Evolutionary conservation across 2,113 vertebrate species (phyloP).

Genomic region (Psittacula cyanocephala): DNA sequence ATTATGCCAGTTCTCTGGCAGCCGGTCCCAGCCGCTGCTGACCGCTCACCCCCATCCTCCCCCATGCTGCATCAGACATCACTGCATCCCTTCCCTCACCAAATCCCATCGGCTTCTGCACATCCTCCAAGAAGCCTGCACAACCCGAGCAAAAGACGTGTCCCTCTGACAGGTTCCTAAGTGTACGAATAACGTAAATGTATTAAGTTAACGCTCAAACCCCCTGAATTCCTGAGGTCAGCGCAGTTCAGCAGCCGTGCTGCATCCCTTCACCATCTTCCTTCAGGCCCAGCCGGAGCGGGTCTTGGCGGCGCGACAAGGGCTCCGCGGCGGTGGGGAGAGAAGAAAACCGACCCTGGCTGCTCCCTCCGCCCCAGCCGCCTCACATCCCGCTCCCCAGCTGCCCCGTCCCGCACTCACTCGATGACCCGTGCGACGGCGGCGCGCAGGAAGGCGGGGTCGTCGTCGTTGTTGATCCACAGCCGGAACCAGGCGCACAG

Average conservation of each 20-base stretch:
- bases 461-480: no score
- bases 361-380: background rate
- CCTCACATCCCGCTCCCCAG: background rate
- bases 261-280: accelerated
- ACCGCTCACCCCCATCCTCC: no score
- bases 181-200: accelerated
- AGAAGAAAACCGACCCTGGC: no score
- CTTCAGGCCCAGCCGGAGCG: no score
- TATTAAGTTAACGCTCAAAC: accelerated
- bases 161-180: background rate
- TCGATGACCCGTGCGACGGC: constrained; percentile 12
- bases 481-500: no score
- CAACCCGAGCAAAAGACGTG: accelerated
- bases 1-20: accelerated
- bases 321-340: no score
- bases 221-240: accelerated
- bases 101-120: background rate
- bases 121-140: background rate
- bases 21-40: no score
- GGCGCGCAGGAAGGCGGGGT: constrained; percentile 51
- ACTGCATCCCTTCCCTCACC: background rate
- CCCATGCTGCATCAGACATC: accelerated
- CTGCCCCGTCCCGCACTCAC: constrained; percentile 23
- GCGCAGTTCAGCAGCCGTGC: accelerated
- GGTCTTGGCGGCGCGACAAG: no score